phyloP scores from a whole-genome alignment of 2,888 invertebrate species.

The Amphipoea oculea region DNA sequence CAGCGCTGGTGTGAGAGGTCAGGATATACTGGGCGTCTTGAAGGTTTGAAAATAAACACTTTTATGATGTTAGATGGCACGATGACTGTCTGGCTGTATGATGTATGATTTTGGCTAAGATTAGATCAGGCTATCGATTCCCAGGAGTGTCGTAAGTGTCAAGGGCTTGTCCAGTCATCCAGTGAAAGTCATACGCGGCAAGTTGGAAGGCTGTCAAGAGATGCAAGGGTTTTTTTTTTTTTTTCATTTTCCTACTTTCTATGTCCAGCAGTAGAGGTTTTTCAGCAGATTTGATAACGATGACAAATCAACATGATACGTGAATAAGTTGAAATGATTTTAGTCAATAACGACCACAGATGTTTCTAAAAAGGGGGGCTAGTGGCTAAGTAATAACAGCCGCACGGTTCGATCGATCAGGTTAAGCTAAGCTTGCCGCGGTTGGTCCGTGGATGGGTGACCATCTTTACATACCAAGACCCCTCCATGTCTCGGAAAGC shows the following conservation, averaged over 20 bases:
- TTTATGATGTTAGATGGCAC: conserved; percentile 75
- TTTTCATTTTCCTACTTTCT: neutral
- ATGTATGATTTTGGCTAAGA: conserved; percentile 44
- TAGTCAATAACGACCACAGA: too few relatives aligned
- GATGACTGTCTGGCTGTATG: conserved; percentile 54
- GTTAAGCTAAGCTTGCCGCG: too few relatives aligned
- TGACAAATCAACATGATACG: too few relatives aligned
- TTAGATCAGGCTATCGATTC: conserved; percentile 34
- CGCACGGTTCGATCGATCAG: too few relatives aligned
- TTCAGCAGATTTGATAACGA: too few relatives aligned
- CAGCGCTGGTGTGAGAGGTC: conserved; percentile 9
- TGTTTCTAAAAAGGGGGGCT: too few relatives aligned
- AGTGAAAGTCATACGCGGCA: neutral
- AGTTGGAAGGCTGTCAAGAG: neutral
- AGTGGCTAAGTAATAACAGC: too few relatives aligned
- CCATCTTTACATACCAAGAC: too few relatives aligned
- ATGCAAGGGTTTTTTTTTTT: neutral
- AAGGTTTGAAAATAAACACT: conserved; percentile 82
- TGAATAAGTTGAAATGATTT: too few relatives aligned
- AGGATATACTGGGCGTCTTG: conserved; percentile 8
- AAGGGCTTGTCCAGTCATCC: neutral
- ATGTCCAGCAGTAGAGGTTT: neutral
- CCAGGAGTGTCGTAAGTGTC: conserved; percentile 15
- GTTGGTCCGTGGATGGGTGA: too few relatives aligned
- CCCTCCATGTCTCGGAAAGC: too few relatives aligned